Percentiles rank a stretch among this genome's conserved stretches.
phyloP scores from a whole-genome alignment of 2,797 vertebrate species.

The Morelia viridis region DNA sequence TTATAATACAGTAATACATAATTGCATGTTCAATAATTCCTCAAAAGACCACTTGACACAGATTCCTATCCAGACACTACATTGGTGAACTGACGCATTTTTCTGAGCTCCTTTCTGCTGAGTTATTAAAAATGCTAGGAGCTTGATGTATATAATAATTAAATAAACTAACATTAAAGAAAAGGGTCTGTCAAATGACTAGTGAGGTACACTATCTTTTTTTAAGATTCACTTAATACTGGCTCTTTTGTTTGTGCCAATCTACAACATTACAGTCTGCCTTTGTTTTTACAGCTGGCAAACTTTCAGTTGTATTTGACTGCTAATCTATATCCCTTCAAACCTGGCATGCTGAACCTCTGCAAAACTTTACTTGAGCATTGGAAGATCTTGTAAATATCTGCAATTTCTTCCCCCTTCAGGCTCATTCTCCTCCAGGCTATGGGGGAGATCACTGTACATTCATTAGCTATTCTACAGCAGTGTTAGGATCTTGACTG shows the following conservation, averaged over 20 bases:
- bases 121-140: neutral
- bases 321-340: conserved; percentile 44
- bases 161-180: neutral
- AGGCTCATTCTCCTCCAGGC: conserved; percentile 47
- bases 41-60: neutral
- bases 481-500: conserved; percentile 45
- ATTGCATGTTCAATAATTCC: neutral
- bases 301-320: conserved; percentile 49
- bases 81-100: neutral
- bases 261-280: conserved; percentile 30
- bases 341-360: conserved; percentile 37
- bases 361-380: conserved; percentile 48
- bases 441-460: conserved; percentile 47
- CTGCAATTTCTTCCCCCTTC: conserved; percentile 47
- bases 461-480: conserved; percentile 43
- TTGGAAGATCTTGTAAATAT: conserved; percentile 43
- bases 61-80: conserved; percentile 2
- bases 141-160: neutral
- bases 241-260: conserved; percentile 37
- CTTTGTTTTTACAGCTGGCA: conserved; percentile 61
- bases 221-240: neutral
- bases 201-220: conserved; percentile 8
- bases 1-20: neutral
- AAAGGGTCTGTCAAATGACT: conserved; percentile 15
- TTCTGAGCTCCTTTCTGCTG: neutral